These are phyloP conservation scores for Nezara viridula DNA, from an alignment of 2,888 invertebrate species.

Conservation along the genomic window DNA sequence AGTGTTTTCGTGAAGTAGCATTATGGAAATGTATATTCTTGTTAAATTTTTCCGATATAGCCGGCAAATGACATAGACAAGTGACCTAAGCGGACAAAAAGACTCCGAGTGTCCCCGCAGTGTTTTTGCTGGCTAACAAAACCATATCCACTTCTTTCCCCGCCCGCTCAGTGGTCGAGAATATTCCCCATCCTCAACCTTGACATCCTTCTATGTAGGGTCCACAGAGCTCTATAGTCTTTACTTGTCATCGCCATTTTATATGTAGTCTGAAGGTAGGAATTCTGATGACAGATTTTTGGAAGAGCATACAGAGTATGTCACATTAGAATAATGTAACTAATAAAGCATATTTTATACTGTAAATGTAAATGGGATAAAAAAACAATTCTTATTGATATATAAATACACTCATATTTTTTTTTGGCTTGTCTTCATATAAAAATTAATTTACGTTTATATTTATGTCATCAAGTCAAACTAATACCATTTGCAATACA, in stretches of 20 bases:
- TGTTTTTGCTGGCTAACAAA: slow-evolving; percentile 28
- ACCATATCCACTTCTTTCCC: not conserved
- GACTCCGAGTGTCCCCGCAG: not conserved
- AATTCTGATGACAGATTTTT: not conserved
- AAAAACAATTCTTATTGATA: no score
- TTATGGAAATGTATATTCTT: not conserved
- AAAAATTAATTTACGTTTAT: no score
- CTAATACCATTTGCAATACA: no score
- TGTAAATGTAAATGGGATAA: no score
- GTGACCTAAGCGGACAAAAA: not conserved
- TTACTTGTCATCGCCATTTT: not conserved
- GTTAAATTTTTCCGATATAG: slow-evolving; percentile 21
- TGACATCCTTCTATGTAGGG: not conserved
- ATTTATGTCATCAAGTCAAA: no score
- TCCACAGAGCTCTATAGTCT: not conserved
- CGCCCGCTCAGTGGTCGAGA: not conserved
- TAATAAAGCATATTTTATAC: no score
- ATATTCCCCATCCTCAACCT: not conserved
- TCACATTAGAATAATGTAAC: not conserved
- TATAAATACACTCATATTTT: no score
- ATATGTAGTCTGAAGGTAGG: not conserved
- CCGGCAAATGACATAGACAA: slow-evolving; percentile 21
- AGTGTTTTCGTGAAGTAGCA: no score
- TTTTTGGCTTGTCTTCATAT: no score
- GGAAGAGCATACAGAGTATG: not conserved